Evolutionary conservation across 2,113 vertebrate species (phyloP).

Genomic region (Hypocryptadius cinnamomeus): DNA sequence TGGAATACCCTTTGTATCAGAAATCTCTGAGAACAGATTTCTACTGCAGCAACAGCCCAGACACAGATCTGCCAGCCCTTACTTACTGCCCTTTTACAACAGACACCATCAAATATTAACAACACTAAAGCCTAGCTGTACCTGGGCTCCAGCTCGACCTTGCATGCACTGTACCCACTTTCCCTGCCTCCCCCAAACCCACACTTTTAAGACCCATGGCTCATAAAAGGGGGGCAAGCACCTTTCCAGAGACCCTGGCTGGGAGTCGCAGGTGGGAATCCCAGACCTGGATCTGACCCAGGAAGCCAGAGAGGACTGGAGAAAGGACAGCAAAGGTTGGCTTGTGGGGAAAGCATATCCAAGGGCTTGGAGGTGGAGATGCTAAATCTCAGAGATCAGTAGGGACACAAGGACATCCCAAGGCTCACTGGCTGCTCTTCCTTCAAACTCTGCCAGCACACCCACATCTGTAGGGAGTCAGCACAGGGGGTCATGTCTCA

Average conservation of each 20-base stretch:
- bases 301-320: fast-evolving
- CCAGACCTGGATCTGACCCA: neutral
- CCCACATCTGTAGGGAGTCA: neutral
- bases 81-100: neutral
- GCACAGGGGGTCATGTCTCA: neutral
- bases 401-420: neutral
- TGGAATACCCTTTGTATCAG: neutral
- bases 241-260: neutral
- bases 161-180: neutral
- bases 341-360: neutral
- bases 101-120: neutral
- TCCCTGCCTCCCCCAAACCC: neutral
- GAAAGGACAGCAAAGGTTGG: neutral
- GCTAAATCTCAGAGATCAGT: neutral
- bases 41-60: neutral
- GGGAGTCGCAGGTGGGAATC: neutral
- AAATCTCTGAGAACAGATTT: constrained; percentile 3
- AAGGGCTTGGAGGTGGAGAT: neutral
- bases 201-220: neutral
- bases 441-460: neutral
- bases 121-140: neutral
- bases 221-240: neutral
- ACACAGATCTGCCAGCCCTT: neutral
- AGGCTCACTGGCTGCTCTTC: neutral
- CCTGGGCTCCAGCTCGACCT: neutral